Conservation (phyloP, 2,888 invertebrate genomes). For the Eupeodes latifasciatus region DNA sequence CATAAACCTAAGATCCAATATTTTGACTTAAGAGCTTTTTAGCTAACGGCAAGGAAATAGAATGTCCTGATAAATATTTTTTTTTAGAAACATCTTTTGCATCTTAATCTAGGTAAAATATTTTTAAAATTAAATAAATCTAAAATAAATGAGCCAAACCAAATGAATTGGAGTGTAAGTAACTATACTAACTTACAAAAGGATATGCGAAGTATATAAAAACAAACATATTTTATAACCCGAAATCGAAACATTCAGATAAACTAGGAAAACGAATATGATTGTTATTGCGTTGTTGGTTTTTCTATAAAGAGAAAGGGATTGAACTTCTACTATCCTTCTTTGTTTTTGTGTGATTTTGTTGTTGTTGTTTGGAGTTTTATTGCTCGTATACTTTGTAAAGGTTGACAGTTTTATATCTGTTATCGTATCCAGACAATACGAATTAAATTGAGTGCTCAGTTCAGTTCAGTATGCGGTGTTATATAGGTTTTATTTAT, state of each 20-base stretch:
- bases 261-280: slow-evolving; percentile 59
- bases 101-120: no score
- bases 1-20: no score
- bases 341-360: not conserved
- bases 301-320: not conserved
- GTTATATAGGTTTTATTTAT: not conserved
- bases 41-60: no score
- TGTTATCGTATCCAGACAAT: slow-evolving; percentile 40
- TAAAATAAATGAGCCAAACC: not conserved
- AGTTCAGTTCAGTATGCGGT: slow-evolving; percentile 7
- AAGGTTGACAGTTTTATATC: slow-evolving; percentile 66
- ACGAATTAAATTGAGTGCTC: slow-evolving; percentile 47
- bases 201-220: not conserved
- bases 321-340: slow-evolving; percentile 54
- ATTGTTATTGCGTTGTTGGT: slow-evolving; percentile 54
- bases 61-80: no score
- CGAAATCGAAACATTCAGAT: slow-evolving; percentile 50
- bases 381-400: slow-evolving; percentile 59
- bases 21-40: no score
- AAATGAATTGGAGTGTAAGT: not conserved
- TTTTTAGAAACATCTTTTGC: no score
- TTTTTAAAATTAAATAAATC: no score
- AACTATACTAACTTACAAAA: not conserved
- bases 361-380: not conserved
- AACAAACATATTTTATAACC: slow-evolving; percentile 53